phyloP scores from a whole-genome alignment of 2,113 vertebrate genomes.

The Onychostruthus taczanowskii region DNA sequence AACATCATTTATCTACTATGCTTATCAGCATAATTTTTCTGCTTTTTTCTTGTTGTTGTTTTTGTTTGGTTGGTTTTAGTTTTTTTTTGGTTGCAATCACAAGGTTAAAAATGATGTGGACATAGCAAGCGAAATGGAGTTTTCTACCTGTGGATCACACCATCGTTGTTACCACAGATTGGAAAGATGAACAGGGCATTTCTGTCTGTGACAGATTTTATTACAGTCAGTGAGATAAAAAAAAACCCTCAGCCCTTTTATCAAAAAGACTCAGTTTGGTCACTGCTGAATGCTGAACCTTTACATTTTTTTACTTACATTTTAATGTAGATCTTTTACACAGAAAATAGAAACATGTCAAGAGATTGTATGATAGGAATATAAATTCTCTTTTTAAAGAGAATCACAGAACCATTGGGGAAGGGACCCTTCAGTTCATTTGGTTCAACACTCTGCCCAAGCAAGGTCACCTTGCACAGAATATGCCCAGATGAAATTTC shows the following conservation, averaged over 20 bases:
- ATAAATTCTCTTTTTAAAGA: neutral
- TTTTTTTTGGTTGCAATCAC: neutral
- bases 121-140: neutral
- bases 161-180: neutral
- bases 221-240: neutral
- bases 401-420: neutral
- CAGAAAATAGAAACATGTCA: neutral
- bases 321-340: neutral
- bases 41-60: too few species aligned
- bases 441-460: neutral
- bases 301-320: neutral
- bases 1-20: neutral
- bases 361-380: neutral
- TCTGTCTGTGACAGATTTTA: neutral
- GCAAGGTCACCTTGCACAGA: neutral
- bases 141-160: neutral
- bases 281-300: neutral
- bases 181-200: neutral
- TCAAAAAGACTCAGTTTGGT: neutral
- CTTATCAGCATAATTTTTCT: neutral
- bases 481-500: neutral
- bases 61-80: neutral
- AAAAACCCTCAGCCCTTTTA: neutral
- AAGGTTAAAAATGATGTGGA: neutral
- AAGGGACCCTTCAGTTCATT: neutral